phyloP scores from a whole-genome alignment of 2,113 vertebrate species.

The Pelodiscus sinensis region DNA sequence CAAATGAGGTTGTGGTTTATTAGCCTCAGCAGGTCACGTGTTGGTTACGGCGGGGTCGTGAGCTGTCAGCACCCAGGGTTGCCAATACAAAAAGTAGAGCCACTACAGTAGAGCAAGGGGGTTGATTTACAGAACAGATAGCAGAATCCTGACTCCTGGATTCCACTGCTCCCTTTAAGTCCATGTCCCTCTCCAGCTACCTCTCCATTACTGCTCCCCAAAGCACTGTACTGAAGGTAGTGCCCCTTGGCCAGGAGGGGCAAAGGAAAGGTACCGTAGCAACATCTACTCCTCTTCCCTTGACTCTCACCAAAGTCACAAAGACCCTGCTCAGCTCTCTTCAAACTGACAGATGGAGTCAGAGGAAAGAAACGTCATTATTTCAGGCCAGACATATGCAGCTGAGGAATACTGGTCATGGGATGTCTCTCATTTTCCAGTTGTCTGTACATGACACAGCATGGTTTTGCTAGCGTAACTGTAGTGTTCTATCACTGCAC shows the following conservation, averaged over 20 bases:
- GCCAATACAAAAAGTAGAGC: background rate
- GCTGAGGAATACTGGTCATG: background rate
- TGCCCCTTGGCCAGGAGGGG: background rate
- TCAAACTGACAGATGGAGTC: background rate
- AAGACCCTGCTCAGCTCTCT: rapidly evolving
- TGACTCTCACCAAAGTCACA: background rate
- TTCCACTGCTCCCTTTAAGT: rapidly evolving
- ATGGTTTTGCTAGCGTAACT: background rate
- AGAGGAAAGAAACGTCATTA: background rate
- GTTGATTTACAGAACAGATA: background rate
- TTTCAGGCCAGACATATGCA: background rate
- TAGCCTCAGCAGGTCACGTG: too few species aligned
- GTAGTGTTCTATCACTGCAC: background rate
- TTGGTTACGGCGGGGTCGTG: too few species aligned
- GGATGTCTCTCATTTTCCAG: background rate
- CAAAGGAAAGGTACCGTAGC: background rate
- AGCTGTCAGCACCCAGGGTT: background rate
- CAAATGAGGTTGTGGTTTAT: too few species aligned
- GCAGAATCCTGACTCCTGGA: background rate
- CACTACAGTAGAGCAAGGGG: background rate
- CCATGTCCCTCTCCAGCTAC: rapidly evolving
- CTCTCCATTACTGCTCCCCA: background rate
- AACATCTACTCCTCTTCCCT: background rate
- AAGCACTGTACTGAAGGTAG: background rate
- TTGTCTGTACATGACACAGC: background rate